These are phyloP conservation scores for Lutraria rhynchaena DNA, from an alignment of 1,140 invertebrate species.

Conservation along the genomic window DNA sequence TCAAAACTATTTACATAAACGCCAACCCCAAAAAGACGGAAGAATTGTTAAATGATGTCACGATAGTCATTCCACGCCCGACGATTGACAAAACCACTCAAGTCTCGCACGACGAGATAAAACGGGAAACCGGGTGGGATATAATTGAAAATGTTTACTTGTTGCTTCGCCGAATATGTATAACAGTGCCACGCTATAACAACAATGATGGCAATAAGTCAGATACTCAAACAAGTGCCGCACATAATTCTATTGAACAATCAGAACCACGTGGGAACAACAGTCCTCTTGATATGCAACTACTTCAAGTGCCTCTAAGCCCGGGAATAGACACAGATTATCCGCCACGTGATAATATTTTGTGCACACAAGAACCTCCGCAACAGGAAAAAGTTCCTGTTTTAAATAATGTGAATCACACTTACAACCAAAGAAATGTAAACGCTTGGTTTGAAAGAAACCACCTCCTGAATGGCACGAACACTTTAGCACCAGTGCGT, in stretches of 20 bases:
- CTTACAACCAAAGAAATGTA: slow-evolving; percentile 6
- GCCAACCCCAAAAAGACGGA: neutral
- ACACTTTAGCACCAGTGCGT: slow-evolving; percentile 19
- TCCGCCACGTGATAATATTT: neutral
- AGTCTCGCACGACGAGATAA: slow-evolving; percentile 31
- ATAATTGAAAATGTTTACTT: slow-evolving; percentile 24
- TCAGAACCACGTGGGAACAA: neutral
- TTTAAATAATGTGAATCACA: neutral
- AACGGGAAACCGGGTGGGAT: slow-evolving; percentile 44
- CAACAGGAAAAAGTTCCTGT: too few relatives aligned
- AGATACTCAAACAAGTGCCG: neutral
- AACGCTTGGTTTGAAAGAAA: slow-evolving; percentile 56
- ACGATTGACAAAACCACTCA: slow-evolving; percentile 52
- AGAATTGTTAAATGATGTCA: neutral
- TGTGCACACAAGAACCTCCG: too few relatives aligned
- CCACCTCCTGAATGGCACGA: neutral
- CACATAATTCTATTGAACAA: neutral
- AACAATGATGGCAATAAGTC: neutral
- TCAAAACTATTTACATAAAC: slow-evolving; percentile 22
- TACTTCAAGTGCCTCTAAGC: neutral
- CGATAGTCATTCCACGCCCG: slow-evolving; percentile 36
- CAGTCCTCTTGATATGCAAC: neutral
- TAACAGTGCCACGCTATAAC: neutral
- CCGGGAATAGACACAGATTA: slow-evolving; percentile 7
- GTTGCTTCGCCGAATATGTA: slow-evolving; percentile 21